Percentiles rank a stretch among this genome's conserved stretches.
phyloP scores from a whole-genome alignment of 2,113 vertebrate species.

The Oncorhynchus kisutch region DNA sequence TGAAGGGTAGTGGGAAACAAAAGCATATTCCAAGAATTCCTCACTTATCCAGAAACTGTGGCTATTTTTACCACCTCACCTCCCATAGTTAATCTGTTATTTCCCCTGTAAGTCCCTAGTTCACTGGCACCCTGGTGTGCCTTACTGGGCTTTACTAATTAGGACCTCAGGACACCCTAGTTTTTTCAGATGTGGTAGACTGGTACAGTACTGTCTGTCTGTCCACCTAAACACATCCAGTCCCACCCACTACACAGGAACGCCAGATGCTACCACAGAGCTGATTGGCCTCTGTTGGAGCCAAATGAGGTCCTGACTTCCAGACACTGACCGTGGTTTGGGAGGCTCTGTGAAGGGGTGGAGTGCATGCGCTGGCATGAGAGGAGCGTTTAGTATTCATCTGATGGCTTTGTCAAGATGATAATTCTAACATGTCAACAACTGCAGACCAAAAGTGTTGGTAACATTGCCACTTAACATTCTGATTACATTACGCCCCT shows the following conservation, averaged over 20 bases:
- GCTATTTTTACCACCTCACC: background rate
- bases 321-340: background rate
- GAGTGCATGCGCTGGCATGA: background rate
- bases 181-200: background rate
- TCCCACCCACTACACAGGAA: background rate
- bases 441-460: conserved; percentile 2
- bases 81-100: conserved; percentile 10
- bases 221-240: background rate
- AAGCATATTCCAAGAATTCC: background rate
- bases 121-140: background rate
- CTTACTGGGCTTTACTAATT: conserved; percentile 6
- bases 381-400: background rate
- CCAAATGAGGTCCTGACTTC: background rate
- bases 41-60: background rate
- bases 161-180: conserved; percentile 17
- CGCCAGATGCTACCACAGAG: background rate
- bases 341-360: conserved; percentile 10
- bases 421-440: background rate
- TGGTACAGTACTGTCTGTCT: background rate
- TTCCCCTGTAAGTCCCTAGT: conserved; percentile 6
- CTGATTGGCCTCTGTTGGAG: background rate
- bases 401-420: background rate
- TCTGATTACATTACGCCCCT: conserved; percentile 5
- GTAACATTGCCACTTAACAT: background rate
- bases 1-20: background rate